Evolutionary conservation across 1,140 invertebrate genomes (phyloP).

Genomic region (Danaus plexippus): DNA sequence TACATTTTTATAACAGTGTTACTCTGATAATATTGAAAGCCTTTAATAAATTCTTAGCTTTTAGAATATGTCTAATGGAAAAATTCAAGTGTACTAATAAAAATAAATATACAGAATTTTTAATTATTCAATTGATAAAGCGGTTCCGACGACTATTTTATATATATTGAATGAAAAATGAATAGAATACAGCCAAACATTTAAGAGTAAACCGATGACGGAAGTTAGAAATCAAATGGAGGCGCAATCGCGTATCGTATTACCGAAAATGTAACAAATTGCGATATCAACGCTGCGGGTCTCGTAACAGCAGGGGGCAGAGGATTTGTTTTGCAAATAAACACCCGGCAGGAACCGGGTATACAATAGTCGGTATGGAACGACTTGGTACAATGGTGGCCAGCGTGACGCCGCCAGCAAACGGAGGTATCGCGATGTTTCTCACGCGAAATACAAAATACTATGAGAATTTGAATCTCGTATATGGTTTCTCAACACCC

Average conservation of each 20-base stretch:
- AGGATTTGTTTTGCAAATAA: constrained; percentile 56
- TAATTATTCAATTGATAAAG: no score
- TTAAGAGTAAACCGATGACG: constrained; percentile 12
- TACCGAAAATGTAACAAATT: constrained; percentile 53
- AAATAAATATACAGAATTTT: no score
- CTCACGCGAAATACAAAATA: constrained; percentile 55
- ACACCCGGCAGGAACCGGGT: constrained; percentile 45
- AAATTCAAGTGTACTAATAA: no score
- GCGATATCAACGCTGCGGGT: constrained; percentile 40
- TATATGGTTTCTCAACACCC: constrained; percentile 25
- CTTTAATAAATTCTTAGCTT: constrained; percentile 23
- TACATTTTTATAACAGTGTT: constrained; percentile 45
- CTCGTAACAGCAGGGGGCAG: constrained; percentile 33
- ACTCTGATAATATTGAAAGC: constrained; percentile 38
- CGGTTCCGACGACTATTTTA: no score
- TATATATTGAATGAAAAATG: no score
- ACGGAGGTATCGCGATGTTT: constrained; percentile 32
- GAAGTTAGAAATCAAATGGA: constrained; percentile 22
- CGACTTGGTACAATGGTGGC: constrained; percentile 44
- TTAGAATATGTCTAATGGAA: constrained; percentile 36
- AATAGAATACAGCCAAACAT: not conserved
- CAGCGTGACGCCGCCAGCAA: constrained; percentile 42
- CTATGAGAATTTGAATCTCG: constrained; percentile 42
- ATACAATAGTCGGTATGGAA: constrained; percentile 29
- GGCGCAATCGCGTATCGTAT: constrained; percentile 34